Conservation (phyloP, 2,888 invertebrate species). For the Willowsia nigromaculata region DNA sequence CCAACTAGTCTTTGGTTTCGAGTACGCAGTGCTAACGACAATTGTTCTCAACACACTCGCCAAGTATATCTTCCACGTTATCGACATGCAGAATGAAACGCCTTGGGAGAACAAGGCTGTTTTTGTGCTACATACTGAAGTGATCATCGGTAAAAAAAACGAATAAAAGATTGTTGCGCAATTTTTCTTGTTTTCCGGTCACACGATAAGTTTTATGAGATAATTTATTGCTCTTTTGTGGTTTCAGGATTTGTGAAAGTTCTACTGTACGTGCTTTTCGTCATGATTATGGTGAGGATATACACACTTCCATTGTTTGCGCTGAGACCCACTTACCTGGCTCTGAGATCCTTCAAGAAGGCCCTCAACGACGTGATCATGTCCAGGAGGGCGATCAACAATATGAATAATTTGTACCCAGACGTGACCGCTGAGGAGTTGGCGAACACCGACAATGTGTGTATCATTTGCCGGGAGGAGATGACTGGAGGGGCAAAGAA, state of each 20-base stretch:
- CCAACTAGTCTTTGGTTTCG: slow-evolving; percentile 99
- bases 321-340: slow-evolving; percentile 99
- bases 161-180: background rate
- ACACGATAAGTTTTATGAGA: background rate
- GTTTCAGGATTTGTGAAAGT: slow-evolving; percentile 85
- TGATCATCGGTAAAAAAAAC: slow-evolving; percentile 88
- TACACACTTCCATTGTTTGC: slow-evolving; percentile 99
- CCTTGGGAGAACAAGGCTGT: slow-evolving; percentile 99
- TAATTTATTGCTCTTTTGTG: background rate
- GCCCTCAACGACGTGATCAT: slow-evolving; percentile 98
- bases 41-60: slow-evolving; percentile 95
- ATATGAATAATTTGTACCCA: slow-evolving; percentile 98
- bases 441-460: slow-evolving; percentile 96
- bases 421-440: slow-evolving; percentile 96
- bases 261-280: slow-evolving; percentile 92
- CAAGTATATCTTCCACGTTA: slow-evolving; percentile 93
- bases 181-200: background rate
- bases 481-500: slow-evolving; percentile 93
- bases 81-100: slow-evolving; percentile 94
- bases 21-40: slow-evolving; percentile 97
- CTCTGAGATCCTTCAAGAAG: slow-evolving; percentile 97
- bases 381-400: slow-evolving; percentile 96
- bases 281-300: slow-evolving; percentile 96
- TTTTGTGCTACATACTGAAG: slow-evolving; percentile 96
- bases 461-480: slow-evolving; percentile 97